Conservation (phyloP, 2,113 vertebrate species). For the Pluvialis apricaria region DNA sequence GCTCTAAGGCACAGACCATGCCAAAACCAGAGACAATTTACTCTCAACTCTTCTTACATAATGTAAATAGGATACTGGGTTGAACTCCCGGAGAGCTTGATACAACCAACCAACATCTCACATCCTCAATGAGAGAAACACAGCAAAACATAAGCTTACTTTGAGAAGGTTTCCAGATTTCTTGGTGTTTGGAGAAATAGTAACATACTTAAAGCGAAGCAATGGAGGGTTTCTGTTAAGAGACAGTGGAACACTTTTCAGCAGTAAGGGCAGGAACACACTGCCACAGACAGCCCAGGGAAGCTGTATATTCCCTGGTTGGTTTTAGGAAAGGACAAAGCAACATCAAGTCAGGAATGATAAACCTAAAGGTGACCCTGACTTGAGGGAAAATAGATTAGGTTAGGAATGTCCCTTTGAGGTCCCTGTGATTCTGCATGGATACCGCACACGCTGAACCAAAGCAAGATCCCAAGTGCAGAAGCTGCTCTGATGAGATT, state of each 20-base stretch:
- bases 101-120: not conserved
- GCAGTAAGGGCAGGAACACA: not conserved
- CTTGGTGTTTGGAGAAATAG: not conserved
- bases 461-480: not conserved
- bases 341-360: not conserved
- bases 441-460: not conserved
- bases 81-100: not conserved
- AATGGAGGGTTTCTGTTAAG: not conserved
- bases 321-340: not conserved
- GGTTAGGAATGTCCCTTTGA: not conserved
- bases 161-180: not conserved
- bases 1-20: not conserved
- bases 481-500: not conserved
- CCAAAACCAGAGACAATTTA: not conserved
- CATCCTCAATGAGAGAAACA: not conserved
- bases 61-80: not conserved
- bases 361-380: not conserved
- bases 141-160: not conserved
- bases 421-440: not conserved
- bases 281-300: not conserved
- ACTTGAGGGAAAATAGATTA: not conserved
- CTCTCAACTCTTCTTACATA: not conserved
- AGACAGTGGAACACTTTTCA: not conserved
- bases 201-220: not conserved
- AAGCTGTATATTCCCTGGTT: not conserved